A percentile compares a stretch with the other conserved stretches of the same genome.
phyloP scores from a whole-genome alignment of 2,797 vertebrate genomes.

The Limosa lapponica region DNA sequence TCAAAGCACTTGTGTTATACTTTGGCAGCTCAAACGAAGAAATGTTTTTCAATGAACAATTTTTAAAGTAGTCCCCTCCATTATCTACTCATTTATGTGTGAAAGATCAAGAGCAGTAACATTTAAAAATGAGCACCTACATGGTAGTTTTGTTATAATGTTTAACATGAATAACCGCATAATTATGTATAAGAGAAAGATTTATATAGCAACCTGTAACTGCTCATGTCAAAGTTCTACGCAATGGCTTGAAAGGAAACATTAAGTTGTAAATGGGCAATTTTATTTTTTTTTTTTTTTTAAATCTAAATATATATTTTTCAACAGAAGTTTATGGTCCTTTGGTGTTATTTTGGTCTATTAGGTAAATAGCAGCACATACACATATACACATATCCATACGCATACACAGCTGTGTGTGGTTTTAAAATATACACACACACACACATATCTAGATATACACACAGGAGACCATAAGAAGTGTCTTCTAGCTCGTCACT shows the following conservation, averaged over 20 bases:
- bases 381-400: background rate
- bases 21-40: background rate
- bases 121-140: background rate
- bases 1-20: background rate
- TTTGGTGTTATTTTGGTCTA: background rate
- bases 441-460: fast-evolving
- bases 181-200: background rate
- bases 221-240: background rate
- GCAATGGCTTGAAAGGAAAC: background rate
- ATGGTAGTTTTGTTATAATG: background rate
- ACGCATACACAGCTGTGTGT: background rate
- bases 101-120: background rate
- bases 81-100: background rate
- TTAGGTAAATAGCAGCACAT: background rate
- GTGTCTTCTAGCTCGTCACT: background rate
- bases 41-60: background rate
- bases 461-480: background rate
- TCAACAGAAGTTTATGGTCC: background rate
- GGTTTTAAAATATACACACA: background rate
- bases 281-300: background rate
- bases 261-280: background rate
- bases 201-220: background rate
- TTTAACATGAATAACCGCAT: background rate
- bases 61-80: background rate
- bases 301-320: background rate